phyloP scores from a whole-genome alignment of 2,888 invertebrate species.

The Lordiphosa andalusiaca region DNA sequence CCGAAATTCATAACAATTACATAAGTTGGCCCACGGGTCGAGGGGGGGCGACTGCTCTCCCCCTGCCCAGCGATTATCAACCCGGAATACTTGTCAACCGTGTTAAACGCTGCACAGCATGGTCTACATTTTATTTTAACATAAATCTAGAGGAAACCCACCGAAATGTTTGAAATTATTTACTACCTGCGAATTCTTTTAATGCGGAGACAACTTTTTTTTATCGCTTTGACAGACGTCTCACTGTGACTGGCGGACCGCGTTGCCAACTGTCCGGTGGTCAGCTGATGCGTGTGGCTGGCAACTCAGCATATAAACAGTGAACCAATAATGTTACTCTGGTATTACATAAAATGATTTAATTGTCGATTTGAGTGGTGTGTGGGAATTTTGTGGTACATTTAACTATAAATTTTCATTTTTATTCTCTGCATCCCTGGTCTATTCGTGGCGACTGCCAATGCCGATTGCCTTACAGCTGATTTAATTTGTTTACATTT shows the following conservation, averaged over 20 bases:
- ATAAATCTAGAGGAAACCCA: conserved; percentile 41
- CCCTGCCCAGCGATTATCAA: neutral
- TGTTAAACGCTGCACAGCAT: too few species aligned
- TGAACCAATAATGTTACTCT: too few species aligned
- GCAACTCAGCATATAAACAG: neutral
- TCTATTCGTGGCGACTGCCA: too few species aligned
- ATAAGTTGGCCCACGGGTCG: conserved; percentile 50
- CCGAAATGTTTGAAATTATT: conserved; percentile 71
- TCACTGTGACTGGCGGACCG: conserved; percentile 46
- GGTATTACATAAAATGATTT: too few species aligned
- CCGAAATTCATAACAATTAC: conserved; percentile 59
- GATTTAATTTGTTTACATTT: too few species aligned
- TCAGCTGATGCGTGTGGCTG: conserved; percentile 36
- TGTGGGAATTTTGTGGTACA: too few species aligned
- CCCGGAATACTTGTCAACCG: neutral
- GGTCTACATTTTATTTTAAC: neutral
- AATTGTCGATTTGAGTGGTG: too few species aligned
- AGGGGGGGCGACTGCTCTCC: conserved; percentile 2
- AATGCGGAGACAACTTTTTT: conserved; percentile 69
- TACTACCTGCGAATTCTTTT: conserved; percentile 45
- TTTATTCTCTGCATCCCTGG: too few species aligned
- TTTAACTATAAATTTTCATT: too few species aligned
- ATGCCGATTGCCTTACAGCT: too few species aligned
- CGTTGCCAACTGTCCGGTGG: conserved; percentile 52
- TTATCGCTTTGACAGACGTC: conserved; percentile 60